phyloP scores from a whole-genome alignment of 1,140 invertebrate species.

The Uloborus diversus region DNA sequence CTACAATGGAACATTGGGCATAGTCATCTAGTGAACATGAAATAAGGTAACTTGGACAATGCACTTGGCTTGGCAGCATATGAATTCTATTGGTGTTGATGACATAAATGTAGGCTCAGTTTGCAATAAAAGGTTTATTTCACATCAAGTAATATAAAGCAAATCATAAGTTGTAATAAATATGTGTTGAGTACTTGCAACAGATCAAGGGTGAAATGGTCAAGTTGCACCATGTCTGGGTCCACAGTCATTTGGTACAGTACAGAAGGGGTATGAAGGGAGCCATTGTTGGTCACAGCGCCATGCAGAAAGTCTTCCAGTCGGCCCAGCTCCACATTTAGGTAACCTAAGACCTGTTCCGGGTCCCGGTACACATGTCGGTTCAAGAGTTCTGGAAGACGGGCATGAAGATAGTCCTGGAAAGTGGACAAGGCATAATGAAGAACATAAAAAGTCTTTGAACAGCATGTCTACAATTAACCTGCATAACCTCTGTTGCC shows the following conservation, averaged over 20 bases:
- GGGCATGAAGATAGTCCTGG: conserved; percentile 69
- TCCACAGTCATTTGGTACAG: conserved; percentile 73
- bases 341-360: conserved; percentile 69
- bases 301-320: conserved; percentile 72
- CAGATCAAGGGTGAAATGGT: conserved; percentile 71
- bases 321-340: conserved; percentile 73
- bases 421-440: conserved; percentile 50
- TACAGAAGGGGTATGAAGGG: conserved; percentile 72
- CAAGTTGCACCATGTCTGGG: conserved; percentile 73
- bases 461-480: too few relatives aligned
- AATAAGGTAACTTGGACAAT: too few relatives aligned
- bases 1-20: too few relatives aligned
- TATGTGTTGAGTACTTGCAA: conserved; percentile 73
- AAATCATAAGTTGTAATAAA: too few relatives aligned
- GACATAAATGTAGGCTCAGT: too few relatives aligned
- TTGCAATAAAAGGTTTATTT: too few relatives aligned
- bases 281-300: conserved; percentile 68
- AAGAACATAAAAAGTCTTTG: too few relatives aligned
- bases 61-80: too few relatives aligned
- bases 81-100: too few relatives aligned
- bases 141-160: too few relatives aligned
- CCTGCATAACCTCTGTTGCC: too few relatives aligned
- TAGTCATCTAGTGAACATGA: too few relatives aligned
- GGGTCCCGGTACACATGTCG: conserved; percentile 71
- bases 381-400: conserved; percentile 71